Conservation (phyloP, 2,888 invertebrate species). For the Phaonia tiefii region DNA sequence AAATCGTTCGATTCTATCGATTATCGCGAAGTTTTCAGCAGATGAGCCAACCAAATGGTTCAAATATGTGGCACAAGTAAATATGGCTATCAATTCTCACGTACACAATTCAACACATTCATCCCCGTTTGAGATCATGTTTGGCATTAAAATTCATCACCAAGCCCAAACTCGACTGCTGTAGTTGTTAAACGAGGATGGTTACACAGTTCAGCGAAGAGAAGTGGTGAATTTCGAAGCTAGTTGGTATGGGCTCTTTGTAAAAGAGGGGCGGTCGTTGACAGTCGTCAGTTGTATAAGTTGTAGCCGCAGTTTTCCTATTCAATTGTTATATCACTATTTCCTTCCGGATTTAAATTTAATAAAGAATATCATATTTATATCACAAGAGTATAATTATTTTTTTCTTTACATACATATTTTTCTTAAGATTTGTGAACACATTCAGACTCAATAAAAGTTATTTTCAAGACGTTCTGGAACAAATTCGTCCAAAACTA, state of each 20-base stretch:
- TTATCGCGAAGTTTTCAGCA: no score
- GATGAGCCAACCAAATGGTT: no score
- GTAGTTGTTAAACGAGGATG: slow-evolving; percentile 17
- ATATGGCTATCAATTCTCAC: slow-evolving; percentile 30
- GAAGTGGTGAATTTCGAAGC: slow-evolving; percentile 5
- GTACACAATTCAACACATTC: no score
- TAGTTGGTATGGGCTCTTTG: slow-evolving; percentile 8
- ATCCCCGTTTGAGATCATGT: slow-evolving; percentile 48
- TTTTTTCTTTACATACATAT: no score
- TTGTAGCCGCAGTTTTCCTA: no score
- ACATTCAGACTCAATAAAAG: no score
- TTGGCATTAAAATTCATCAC: slow-evolving; percentile 43
- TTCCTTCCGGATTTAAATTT: no score
- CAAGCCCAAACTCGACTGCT: neutral
- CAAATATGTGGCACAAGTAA: slow-evolving; percentile 40
- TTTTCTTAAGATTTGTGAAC: no score
- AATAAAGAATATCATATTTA: no score
- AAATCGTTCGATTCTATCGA: no score
- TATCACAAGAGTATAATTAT: no score
- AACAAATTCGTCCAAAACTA: slow-evolving; percentile 15
- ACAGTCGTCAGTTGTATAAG: slow-evolving; percentile 19
- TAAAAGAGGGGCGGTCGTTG: slow-evolving; percentile 17
- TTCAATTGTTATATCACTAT: no score
- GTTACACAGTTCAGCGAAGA: slow-evolving; percentile 27
- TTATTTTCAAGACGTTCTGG: slow-evolving; percentile 31